Evolutionary conservation across 2,113 vertebrate genomes (phyloP).

Genomic region (Phyllostomus discolor): DNA sequence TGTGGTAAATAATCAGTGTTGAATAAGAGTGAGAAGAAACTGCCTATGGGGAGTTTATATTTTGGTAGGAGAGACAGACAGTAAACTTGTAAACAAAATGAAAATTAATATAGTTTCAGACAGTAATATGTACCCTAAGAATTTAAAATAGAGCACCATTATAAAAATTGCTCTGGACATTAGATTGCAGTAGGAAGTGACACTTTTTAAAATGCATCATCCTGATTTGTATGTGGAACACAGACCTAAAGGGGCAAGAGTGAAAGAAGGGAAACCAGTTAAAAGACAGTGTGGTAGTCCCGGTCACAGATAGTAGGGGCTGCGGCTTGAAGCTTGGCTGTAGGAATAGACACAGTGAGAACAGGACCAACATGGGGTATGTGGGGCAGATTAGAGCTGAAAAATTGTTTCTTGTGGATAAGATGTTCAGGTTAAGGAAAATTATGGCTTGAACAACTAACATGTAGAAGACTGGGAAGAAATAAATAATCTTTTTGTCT

Average conservation of each 20-base stretch:
- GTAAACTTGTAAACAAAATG: neutral
- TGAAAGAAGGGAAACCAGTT: neutral
- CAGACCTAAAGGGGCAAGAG: neutral
- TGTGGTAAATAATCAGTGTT: neutral
- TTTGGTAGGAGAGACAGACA: neutral
- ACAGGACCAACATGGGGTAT: fast-evolving
- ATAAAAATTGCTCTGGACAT: neutral
- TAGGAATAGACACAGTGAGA: neutral
- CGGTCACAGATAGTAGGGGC: neutral
- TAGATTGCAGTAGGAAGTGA: neutral
- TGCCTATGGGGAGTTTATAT: neutral
- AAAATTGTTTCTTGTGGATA: neutral
- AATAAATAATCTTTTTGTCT: neutral
- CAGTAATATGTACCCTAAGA: neutral
- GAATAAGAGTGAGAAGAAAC: neutral
- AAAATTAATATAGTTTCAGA: neutral
- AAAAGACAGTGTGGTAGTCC: neutral
- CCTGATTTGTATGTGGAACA: neutral
- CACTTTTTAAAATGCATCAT: neutral
- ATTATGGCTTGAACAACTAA: neutral
- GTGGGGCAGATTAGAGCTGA: neutral
- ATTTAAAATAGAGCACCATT: neutral
- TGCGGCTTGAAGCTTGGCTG: neutral
- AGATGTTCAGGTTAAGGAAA: neutral
- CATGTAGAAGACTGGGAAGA: neutral